Evolutionary conservation across 2,113 vertebrate species (phyloP).

Genomic region (Cyphomyrus discorhynchus): DNA sequence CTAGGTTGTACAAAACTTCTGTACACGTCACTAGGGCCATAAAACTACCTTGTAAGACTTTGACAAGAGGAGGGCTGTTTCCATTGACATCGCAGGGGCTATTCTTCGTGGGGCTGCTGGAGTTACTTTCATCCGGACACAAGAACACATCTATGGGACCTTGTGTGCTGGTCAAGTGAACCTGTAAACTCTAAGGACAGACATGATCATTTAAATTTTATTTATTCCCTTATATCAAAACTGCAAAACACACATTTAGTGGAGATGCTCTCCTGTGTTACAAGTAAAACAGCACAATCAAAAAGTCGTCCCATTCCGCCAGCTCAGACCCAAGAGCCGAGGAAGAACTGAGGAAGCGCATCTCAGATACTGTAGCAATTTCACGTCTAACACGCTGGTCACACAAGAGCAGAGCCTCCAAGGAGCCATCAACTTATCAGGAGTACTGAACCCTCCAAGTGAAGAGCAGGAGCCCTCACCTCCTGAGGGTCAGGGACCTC

Average conservation of each 20-base stretch:
- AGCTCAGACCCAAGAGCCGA: neutral
- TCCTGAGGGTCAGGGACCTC: constrained; percentile 86
- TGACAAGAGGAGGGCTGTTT: constrained; percentile 53
- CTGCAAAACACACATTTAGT: neutral
- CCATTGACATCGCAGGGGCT: constrained; percentile 64
- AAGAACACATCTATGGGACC: constrained; percentile 90
- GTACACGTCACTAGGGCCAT: no score
- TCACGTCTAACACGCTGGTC: neutral
- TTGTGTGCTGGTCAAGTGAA: constrained; percentile 82
- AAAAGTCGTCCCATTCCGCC: neutral
- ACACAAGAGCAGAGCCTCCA: neutral
- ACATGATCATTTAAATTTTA: neutral
- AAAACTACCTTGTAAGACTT: constrained; percentile 42
- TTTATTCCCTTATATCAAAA: no score
- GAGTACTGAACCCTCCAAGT: neutral
- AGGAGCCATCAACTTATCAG: no score
- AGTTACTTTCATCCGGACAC: constrained; percentile 73
- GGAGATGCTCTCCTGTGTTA: neutral
- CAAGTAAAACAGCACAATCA: neutral
- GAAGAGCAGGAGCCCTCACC: constrained; percentile 56
- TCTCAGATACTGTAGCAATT: neutral
- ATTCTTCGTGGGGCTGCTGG: constrained; percentile 60
- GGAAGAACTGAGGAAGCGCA: neutral
- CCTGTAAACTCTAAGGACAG: constrained; percentile 70
- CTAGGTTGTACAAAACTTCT: neutral